These are phyloP conservation scores for mouse (Mus musculus) DNA, from an alignment of 2,113 vertebrate genomes.

Conservation along the genomic window GRCm39 chr2:152839001-152839500, in stretches of 20 bases:
- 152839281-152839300: neutral
- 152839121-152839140: neutral
- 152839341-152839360: conserved; percentile 40
- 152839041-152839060: neutral
- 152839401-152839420: neutral
- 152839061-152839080: neutral
- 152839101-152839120: neutral
- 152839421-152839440: neutral
- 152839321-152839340: neutral
- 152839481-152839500: neutral
- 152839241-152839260: neutral
- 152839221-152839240: neutral
- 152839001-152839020: neutral
- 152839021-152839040: neutral
- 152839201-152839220: neutral
- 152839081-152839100: neutral
- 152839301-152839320: conserved; percentile 8
- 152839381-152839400: neutral
- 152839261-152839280: neutral
- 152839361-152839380: neutral
- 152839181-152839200: neutral
- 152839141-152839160: neutral
- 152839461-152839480: neutral
- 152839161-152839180: neutral
- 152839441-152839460: neutral